Base-by-base conservation (phyloP, 2,113 vertebrate genomes). In the Perca schrenkii region DNA sequence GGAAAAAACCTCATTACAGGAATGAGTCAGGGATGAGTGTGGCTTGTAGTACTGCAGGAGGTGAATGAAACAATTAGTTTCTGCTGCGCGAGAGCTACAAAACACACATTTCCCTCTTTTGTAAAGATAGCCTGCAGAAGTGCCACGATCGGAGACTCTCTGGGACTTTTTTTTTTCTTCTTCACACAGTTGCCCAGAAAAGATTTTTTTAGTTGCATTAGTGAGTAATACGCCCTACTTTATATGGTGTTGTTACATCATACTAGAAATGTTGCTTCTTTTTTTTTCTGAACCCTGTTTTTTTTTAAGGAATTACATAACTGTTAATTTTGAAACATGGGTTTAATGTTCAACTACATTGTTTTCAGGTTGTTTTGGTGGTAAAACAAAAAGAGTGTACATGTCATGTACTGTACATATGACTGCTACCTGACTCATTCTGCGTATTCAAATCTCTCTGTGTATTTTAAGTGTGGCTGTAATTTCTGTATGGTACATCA, bases 161-260 rank as follows among this genome's bases (percentile, higher is more conserved):
- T 15, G 86, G 80, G 84, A 82, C 82, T 86, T 78, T 82, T 75
- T 25, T 61, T 65, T 83, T 63, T 74, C 28, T 36, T 77, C 58
- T 54, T 81, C 64, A 80, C 78, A 79, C 84, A 65, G 73, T 80
- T 73, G 85, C 89, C 84, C 84, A 81, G 49, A 87, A 84, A 85
- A 65, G 62, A 78, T 75, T 85, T 91, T 34, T 89, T 82, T 49
- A 79, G 82, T 92, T 93, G 85, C 88, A 88, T 93, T 90, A 91
- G 79, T 90, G 82, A 88, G 82, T 90, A 89, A 88, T 83, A 85
- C 63, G 77, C 68, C 89, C 86, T 82, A 92, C 74, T 88, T 88
- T 90, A 69, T 88, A 88, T 85, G 82, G 88, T 89, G 86, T 82
- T 92, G 76, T 92, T 92, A 83, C 89, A 89, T 92, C 86, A 93